Conservation (phyloP, 2,113 vertebrate genomes). For the Xiphorhynchus elegans region DNA sequence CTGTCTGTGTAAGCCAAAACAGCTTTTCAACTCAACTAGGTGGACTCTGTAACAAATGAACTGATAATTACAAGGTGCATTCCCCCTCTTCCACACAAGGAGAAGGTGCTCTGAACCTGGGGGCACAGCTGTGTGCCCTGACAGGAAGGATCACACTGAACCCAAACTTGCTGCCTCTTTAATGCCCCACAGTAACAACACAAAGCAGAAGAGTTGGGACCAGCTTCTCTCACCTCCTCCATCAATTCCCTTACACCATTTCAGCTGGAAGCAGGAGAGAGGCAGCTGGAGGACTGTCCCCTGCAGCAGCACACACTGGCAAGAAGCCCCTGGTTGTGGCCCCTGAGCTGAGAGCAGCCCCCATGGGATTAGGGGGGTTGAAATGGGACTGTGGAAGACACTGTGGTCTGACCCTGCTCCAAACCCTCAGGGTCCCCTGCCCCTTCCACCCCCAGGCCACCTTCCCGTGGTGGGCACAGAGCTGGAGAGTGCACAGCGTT, state of each 20-base stretch:
- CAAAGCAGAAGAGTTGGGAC: not conserved
- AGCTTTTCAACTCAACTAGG: not conserved
- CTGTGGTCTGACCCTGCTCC: not conserved
- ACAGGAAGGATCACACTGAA: not conserved
- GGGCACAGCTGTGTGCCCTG: rapidly evolving
- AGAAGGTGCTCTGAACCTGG: not conserved
- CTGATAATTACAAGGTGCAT: not conserved
- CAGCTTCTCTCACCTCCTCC: not conserved
- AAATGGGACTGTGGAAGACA: not conserved
- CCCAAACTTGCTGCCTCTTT: not conserved
- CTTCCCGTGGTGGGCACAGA: not conserved
- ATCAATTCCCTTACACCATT: not conserved
- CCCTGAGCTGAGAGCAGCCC: not conserved
- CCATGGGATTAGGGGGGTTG: rapidly evolving
- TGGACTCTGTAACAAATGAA: not conserved
- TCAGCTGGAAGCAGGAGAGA: not conserved
- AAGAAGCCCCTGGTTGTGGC: not conserved
- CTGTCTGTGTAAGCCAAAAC: not conserved
- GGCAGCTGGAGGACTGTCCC: not conserved
- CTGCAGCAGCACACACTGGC: not conserved
- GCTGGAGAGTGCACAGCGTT: not conserved
- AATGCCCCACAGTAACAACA: not conserved
- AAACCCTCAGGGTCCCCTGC: not conserved
- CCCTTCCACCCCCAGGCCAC: not conserved
- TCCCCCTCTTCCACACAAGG: not conserved